Evolutionary conservation across 2,888 invertebrate species (phyloP).

Genomic region (Harmothoe impar): DNA sequence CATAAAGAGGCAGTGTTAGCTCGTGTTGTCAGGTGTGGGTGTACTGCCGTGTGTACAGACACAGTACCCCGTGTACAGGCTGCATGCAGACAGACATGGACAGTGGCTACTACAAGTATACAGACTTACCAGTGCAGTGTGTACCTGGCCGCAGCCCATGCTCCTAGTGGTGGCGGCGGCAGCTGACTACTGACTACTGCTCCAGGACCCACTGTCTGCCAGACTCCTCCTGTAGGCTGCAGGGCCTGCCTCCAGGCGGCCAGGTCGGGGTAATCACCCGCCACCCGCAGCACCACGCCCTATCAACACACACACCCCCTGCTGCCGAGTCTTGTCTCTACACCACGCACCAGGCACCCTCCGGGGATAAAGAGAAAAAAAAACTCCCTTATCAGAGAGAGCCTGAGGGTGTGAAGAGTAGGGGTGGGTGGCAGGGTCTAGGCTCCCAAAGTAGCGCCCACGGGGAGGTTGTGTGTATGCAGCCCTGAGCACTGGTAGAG

Average conservation of each 20-base stretch:
- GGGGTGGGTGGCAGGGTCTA: too few relatives aligned
- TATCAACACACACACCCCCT: background rate
- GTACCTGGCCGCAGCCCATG: conserved; percentile 23
- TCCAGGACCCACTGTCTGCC: background rate
- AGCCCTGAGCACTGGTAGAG: background rate
- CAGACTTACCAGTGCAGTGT: background rate
- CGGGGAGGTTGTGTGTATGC: background rate
- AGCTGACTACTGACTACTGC: background rate
- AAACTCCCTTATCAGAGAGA: background rate
- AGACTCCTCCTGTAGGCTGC: background rate
- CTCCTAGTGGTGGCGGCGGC: background rate
- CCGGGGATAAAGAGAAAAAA: background rate
- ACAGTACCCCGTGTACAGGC: too few relatives aligned
- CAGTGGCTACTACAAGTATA: background rate
- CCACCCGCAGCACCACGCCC: conserved; percentile 35
- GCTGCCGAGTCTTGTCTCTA: background rate
- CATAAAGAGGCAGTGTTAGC: too few relatives aligned
- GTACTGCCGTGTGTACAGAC: too few relatives aligned
- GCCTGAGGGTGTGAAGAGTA: background rate
- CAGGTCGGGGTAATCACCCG: conserved; percentile 7
- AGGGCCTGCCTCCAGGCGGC: background rate
- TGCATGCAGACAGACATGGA: too few relatives aligned
- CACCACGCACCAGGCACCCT: conserved; percentile 23
- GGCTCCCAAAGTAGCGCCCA: conserved; percentile 23
- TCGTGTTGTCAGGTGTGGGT: too few relatives aligned